A percentile compares a stretch with the other conserved stretches of the same genome.
phyloP scores from a whole-genome alignment of 2,113 vertebrate species.

The Himantopus leucocephalus region DNA sequence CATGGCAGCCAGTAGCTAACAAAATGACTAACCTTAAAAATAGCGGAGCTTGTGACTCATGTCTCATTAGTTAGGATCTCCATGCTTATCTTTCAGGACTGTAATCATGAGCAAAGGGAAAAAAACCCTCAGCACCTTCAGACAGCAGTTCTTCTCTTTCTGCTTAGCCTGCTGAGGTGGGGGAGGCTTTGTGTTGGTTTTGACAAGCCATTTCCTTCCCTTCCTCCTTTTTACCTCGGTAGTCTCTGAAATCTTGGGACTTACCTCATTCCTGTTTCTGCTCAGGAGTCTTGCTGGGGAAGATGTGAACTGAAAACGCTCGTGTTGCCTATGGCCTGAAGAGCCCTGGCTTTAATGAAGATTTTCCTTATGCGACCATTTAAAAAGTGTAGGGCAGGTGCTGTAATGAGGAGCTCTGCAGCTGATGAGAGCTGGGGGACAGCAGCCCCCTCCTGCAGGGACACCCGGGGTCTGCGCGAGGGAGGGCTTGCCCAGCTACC shows the following conservation, averaged over 20 bases:
- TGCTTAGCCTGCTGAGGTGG: neutral
- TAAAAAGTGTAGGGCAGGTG: neutral
- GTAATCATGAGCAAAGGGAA: neutral
- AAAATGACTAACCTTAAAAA: conserved; percentile 15
- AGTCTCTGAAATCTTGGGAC: neutral
- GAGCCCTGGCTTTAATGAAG: neutral
- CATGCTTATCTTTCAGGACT: neutral
- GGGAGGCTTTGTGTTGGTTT: neutral
- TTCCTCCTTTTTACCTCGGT: neutral
- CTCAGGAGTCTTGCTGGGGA: neutral
- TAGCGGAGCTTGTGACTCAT: neutral
- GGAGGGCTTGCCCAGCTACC: neutral
- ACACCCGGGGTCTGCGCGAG: accelerated
- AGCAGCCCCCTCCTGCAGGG: neutral
- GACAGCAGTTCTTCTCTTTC: neutral
- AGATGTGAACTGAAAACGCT: neutral
- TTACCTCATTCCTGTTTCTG: neutral
- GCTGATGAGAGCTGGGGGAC: neutral
- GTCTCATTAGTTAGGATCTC: conserved; percentile 14
- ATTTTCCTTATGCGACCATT: neutral
- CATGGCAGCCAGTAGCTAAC: neutral
- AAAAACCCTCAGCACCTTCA: neutral
- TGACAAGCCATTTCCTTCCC: neutral
- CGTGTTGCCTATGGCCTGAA: neutral
- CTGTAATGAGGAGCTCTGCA: neutral